Evolutionary conservation across 2,797 vertebrate genomes (phyloP).

Genomic region (Ispidina lecontei): DNA sequence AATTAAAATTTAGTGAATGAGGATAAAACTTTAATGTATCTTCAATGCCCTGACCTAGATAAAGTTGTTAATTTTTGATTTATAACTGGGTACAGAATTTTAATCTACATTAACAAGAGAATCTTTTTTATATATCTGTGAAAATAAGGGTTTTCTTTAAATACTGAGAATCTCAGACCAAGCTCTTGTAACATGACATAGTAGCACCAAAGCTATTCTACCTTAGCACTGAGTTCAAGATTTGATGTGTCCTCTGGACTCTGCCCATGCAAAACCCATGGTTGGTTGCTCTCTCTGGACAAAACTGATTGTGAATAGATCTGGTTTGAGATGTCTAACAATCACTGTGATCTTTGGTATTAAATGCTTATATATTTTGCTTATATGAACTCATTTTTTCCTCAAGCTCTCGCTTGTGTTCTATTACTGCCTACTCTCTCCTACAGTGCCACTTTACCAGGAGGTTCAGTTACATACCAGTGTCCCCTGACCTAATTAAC

Average conservation of each 20-base stretch:
- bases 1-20: conserved; percentile 55
- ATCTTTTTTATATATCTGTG: not conserved
- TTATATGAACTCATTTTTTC: not conserved
- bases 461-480: not conserved
- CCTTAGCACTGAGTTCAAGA: not conserved
- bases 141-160: not conserved
- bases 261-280: not conserved
- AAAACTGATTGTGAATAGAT: not conserved
- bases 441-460: not conserved
- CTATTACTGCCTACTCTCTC: not conserved
- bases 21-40: conserved; percentile 61
- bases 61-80: conserved; percentile 71
- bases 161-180: not conserved
- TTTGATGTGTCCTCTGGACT: not conserved
- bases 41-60: conserved; percentile 59
- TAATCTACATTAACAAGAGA: conserved; percentile 30
- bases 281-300: not conserved
- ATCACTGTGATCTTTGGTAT: not conserved
- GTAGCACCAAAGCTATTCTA: not conserved
- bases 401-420: not conserved
- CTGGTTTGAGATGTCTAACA: not conserved
- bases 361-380: not conserved
- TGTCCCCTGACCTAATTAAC: not conserved
- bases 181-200: not conserved
- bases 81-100: conserved; percentile 22